A percentile compares a stretch with the other conserved stretches of the same genome.
These are phyloP conservation scores for Lacanobia wlatinum DNA, from an alignment of 2,888 invertebrate species.

Conservation along the genomic window DNA sequence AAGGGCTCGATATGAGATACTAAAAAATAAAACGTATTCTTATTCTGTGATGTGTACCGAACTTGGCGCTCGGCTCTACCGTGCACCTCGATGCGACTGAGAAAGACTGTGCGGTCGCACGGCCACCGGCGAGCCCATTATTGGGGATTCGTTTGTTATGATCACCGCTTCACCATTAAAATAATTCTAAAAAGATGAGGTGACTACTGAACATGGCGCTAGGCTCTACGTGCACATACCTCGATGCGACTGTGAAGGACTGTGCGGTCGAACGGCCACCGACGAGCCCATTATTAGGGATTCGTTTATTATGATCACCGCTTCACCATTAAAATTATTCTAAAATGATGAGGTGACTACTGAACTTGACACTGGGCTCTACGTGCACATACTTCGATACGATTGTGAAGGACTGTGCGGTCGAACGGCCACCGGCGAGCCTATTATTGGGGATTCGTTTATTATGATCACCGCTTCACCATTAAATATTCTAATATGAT, in stretches of 20 bases:
- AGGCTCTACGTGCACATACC: constrained; percentile 66
- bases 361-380: constrained; percentile 32
- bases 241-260: constrained; percentile 85
- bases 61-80: constrained; percentile 40
- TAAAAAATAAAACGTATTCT: no score
- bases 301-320: no score
- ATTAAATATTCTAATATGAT: no score
- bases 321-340: constrained; percentile 63
- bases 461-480: constrained; percentile 86
- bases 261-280: constrained; percentile 83
- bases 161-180: constrained; percentile 79
- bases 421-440: constrained; percentile 80
- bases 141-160: constrained; percentile 88
- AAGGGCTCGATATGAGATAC: no score
- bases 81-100: constrained; percentile 79
- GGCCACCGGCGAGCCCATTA: constrained; percentile 79
- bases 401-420: constrained; percentile 87
- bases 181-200: no score
- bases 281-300: constrained; percentile 81
- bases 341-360: not conserved
- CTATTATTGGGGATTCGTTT: constrained; percentile 85
- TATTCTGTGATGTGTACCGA: not conserved
- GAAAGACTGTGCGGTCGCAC: constrained; percentile 86
- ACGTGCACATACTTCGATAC: constrained; percentile 73
- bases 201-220: no score